phyloP scores from a whole-genome alignment of 2,888 invertebrate species.

The Maniola hyperantus region DNA sequence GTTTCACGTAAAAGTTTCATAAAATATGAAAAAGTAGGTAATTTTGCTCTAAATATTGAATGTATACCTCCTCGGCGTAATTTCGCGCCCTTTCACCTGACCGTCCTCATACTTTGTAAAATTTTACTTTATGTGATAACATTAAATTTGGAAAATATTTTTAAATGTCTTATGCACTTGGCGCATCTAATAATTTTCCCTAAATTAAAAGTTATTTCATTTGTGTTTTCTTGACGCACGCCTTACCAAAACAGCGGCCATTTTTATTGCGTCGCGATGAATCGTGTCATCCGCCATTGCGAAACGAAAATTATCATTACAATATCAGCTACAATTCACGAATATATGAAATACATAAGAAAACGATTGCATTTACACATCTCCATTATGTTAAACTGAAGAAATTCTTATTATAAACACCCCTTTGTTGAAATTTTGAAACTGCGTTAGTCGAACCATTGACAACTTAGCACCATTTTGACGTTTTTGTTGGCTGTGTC shows the following conservation, averaged over 20 bases:
- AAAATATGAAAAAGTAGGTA: neutral
- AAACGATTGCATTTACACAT: slow-evolving; percentile 62
- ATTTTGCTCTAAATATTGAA: slow-evolving; percentile 23
- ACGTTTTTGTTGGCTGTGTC: slow-evolving; percentile 69
- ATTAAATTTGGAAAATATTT: slow-evolving; percentile 24
- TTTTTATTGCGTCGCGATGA: slow-evolving; percentile 82
- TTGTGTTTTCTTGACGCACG: slow-evolving; percentile 73
- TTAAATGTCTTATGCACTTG: slow-evolving; percentile 18
- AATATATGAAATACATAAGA: slow-evolving; percentile 43
- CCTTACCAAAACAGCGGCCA: slow-evolving; percentile 81
- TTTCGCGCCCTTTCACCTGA: slow-evolving; percentile 82
- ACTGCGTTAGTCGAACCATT: slow-evolving; percentile 72
- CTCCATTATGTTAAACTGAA: slow-evolving; percentile 55
- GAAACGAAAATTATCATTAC: slow-evolving; percentile 64
- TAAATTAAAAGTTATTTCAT: slow-evolving; percentile 48
- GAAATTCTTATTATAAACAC: slow-evolving; percentile 66
- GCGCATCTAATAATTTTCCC: neutral
- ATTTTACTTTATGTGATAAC: slow-evolving; percentile 12
- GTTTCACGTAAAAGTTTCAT: neutral
- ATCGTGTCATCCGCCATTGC: slow-evolving; percentile 83
- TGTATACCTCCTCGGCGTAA: slow-evolving; percentile 53
- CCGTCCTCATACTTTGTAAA: slow-evolving; percentile 30
- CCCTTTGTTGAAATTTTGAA: slow-evolving; percentile 63
- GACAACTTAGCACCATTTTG: slow-evolving; percentile 80
- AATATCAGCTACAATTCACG: slow-evolving; percentile 59